Evolutionary conservation across 2,797 vertebrate species (phyloP).

Genomic region (Philypnodon macrostomus): DNA sequence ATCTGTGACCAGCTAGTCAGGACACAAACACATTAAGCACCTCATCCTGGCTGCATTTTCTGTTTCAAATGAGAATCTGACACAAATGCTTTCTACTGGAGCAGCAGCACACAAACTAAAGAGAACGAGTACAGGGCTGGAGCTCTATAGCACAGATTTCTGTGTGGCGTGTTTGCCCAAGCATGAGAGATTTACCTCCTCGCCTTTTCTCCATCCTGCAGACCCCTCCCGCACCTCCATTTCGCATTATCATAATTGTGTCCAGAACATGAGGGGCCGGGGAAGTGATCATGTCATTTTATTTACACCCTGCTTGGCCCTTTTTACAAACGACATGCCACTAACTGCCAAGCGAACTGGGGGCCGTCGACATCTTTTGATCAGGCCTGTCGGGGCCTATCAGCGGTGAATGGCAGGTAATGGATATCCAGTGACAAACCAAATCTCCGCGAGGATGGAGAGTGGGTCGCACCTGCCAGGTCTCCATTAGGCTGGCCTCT

Average conservation of each 20-base stretch:
- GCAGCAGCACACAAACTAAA: constrained; percentile 25
- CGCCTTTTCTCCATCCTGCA: constrained; percentile 39
- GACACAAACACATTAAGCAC: constrained; percentile 80
- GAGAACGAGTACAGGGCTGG: constrained; percentile 26
- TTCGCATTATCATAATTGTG: constrained; percentile 99
- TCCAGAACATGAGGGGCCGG: constrained; percentile 98
- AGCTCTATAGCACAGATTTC: constrained; percentile 35
- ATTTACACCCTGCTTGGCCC: constrained; percentile 98
- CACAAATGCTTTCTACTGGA: constrained; percentile 49
- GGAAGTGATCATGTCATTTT: constrained; percentile 99
- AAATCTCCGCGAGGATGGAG: constrained; percentile 98
- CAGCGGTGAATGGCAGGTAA: constrained; percentile 99
- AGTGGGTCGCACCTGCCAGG: constrained; percentile 98
- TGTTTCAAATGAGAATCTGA: constrained; percentile 80
- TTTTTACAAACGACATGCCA: constrained; percentile 97
- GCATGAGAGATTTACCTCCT: constrained; percentile 65
- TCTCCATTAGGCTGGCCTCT: constrained; percentile 96
- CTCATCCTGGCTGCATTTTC: constrained; percentile 85
- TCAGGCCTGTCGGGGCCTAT: constrained; percentile 99
- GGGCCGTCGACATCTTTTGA: constrained; percentile 99
- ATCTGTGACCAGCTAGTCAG: constrained; percentile 66
- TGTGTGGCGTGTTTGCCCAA: constrained; percentile 52
- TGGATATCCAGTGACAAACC: constrained; percentile 99
- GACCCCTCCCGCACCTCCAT: constrained; percentile 45
- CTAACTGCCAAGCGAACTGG: constrained; percentile 95